phyloP scores from a whole-genome alignment of 2,888 invertebrate species.

The Pterostichus madidus region DNA sequence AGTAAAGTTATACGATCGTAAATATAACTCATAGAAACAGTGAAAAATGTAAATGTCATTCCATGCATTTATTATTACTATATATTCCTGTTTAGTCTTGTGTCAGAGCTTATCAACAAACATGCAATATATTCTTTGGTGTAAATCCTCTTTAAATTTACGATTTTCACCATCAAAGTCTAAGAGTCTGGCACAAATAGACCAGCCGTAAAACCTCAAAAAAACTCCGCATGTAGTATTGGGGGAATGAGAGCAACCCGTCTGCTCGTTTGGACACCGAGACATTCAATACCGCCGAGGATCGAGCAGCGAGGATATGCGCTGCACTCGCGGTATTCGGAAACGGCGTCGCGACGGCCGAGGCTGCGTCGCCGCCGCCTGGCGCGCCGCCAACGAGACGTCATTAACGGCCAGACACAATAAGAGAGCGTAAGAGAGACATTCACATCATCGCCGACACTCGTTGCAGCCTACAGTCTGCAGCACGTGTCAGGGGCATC shows the following conservation, averaged over 20 bases:
- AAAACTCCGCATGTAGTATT: constrained; percentile 7
- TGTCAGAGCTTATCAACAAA: constrained; percentile 12
- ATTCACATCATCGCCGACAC: constrained; percentile 49
- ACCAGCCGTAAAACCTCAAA: background rate
- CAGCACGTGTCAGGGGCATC: constrained; percentile 20
- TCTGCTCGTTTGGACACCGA: background rate
- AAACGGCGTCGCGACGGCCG: constrained; percentile 55
- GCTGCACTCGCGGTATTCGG: constrained; percentile 59
- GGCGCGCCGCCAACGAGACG: constrained; percentile 63
- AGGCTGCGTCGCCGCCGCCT: constrained; percentile 45
- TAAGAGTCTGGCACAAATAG: constrained; percentile 19
- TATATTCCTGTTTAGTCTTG: constrained; percentile 29
- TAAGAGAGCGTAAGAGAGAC: constrained; percentile 62
- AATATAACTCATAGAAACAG: too few relatives aligned
- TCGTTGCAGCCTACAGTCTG: background rate
- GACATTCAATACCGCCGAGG: background rate
- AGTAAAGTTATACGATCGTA: too few relatives aligned
- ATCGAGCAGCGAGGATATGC: constrained; percentile 14
- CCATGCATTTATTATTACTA: background rate
- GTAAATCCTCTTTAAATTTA: constrained; percentile 37
- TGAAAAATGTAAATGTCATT: too few relatives aligned
- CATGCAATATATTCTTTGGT: constrained; percentile 38
- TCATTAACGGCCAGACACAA: constrained; percentile 66
- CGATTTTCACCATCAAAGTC: constrained; percentile 27
- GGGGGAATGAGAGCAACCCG: constrained; percentile 33